These are phyloP conservation scores for Ariopsis seemanni DNA, from an alignment of 2,113 vertebrate species.

Conservation along the genomic window DNA sequence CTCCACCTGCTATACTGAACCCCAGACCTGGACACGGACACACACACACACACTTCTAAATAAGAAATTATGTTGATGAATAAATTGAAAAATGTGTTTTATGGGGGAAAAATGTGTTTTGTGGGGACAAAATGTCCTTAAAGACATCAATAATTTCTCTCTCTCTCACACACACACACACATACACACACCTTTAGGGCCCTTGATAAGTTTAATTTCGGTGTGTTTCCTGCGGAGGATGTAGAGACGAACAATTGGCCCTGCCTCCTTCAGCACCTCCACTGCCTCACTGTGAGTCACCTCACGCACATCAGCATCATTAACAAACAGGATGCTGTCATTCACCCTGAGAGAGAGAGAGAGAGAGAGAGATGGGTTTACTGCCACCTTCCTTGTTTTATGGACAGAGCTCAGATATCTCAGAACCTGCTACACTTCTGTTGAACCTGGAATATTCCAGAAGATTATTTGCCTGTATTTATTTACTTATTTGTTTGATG, in stretches of 20 bases:
- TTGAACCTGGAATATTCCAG: neutral
- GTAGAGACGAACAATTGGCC: conserved; percentile 85
- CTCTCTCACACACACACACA: neutral
- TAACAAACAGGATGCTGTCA: conserved; percentile 87
- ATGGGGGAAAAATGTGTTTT: neutral
- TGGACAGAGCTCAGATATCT: neutral
- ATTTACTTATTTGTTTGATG: neutral
- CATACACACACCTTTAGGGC: conserved; percentile 79
- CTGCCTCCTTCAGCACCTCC: conserved; percentile 89
- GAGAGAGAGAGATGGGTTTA: too few relatives aligned
- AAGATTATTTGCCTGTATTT: neutral
- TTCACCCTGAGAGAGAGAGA: conserved; percentile 74
- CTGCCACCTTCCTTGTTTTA: too few relatives aligned
- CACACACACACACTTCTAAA: conserved; percentile 25
- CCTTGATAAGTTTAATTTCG: conserved; percentile 88
- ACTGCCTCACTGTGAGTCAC: conserved; percentile 86
- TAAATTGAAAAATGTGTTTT: neutral
- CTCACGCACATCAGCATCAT: conserved; percentile 86
- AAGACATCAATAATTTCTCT: neutral
- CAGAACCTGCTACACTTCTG: neutral
- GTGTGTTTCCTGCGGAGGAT: conserved; percentile 81
- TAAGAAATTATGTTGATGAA: neutral
- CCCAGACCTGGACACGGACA: conserved; percentile 76
- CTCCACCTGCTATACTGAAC: conserved; percentile 84
- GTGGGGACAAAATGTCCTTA: neutral